Base-by-base conservation (phyloP, 2,113 vertebrate species). In the Bufo bufo region DNA sequence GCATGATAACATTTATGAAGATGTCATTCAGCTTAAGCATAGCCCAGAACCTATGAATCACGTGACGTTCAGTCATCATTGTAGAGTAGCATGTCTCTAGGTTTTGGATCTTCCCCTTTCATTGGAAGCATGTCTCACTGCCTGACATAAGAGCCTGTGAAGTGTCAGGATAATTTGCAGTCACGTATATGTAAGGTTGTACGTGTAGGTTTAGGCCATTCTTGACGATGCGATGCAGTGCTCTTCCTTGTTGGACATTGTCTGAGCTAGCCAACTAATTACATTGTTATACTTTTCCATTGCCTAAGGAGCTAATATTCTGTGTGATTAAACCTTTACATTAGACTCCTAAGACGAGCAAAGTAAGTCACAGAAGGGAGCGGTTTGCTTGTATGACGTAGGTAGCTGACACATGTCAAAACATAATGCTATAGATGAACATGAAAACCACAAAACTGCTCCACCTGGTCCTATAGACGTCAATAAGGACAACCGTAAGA, bases 401-500 rank as follows among this genome's bases (percentile, higher is more conserved):
- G 90, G 74, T 87, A 89, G 88, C 10, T 0, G 80, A 91, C 45
- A 89, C 61, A 90, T 61, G 20, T 90, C 82, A 91, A 91, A 77
- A 77, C 92, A 90, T 86, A 78, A 83, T 77, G 69, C 87, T 54
- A 43, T 84, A 66, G 71, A 84, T 84, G 69, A 81, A 33, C 58
- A 61, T 49, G 75, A 84, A 85, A 94, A 82, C 89, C 85, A 92
- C 90, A 93, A 86, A 81, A 89, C 84, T 89, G 92, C 82, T 91
- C 88, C 92, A 92, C 83, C 13, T 88, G 88, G 88, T 92, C 19
- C 74, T 85, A 85, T 33, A 50, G 77, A 82, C 10, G 17, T 92
- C 91, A 91, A 90, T 75, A 77, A 23, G 20, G 56, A 54, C 43
- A 77, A 66, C 65, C 45, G 86, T 75, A 33, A 71, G 63, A 75